Evolutionary conservation across 2,113 vertebrate genomes (phyloP), one percentile per base, ranked within the genome.

Genomic region (Prunella himalayana): DNA sequence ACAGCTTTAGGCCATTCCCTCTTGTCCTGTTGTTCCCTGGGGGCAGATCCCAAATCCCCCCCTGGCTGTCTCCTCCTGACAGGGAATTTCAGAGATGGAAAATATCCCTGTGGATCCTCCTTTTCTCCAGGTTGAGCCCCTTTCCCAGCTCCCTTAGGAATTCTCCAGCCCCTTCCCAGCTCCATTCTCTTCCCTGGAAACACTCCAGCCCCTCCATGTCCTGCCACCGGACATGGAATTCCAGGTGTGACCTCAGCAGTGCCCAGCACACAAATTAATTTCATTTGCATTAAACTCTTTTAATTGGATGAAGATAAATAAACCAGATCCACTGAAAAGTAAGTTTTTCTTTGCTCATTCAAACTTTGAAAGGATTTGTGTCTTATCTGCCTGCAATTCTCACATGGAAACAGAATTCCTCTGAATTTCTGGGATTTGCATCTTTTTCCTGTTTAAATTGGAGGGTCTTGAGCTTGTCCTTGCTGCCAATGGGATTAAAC

Each of bases 231-330:
- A 8, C 44, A 35, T 0, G 0, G 33, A 51, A 53, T 53, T 83
- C 68, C 33, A 33, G 27, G 17, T 9, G 47, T 15, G 19, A 18
- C n/a, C 59, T 47, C 69, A 6, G 22, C 27, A 14, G 22, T 18
- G 33, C 33, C 49, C 68, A 11, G 23, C 22, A 1, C n/a, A 24
- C 1, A 5, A 76, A 30, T 59, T 7, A 35, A 59, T 14, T 59
- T 15, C 35, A 50, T 73, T 45, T 18, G 2, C 6, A 37, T 28
- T 13, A 11, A 31, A 11, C 1, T 1, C 4, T 53, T 61, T 77
- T 27, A 42, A 19, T 37, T 28, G 39, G 39, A 13, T 1, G 5
- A 3, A 11, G n/a, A 42, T 0, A 16, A 28, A 4, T 1, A 0
- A 51, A 22, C 6, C 5, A 7, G 1, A 18, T 73, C 11, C 28